Base-by-base conservation (phyloP, 2,113 vertebrate genomes). In the Equus quagga region DNA sequence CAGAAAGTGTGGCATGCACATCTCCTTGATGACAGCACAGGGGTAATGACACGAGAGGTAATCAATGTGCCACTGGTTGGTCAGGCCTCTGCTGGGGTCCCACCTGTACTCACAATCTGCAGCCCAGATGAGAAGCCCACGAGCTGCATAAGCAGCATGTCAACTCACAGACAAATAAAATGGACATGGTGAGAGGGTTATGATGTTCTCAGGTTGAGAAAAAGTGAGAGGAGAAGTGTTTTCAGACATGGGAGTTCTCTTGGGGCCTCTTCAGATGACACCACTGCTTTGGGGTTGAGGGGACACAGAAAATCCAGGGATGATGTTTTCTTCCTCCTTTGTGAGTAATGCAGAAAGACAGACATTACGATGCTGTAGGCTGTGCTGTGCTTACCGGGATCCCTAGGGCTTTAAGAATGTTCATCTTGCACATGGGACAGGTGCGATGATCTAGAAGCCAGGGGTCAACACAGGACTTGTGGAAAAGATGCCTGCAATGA, bases 371-470 rank as follows among this genome's bases (percentile, higher is more conserved):
- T 62, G 73, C 8, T 81, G 5, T 14, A 88, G 81, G 70, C 97
- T 95, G 96, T 28, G 82, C 94, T 78, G 88, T 96, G 97, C 99
- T 99, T 99, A 99, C 99, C 97, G 99, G 99, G 98, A 99, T 99
- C 96, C 99, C 99, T 93, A 99, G 98, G 73, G 99, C 99, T 99
- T 99, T 99, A 58, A 99, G 99, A 98, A 99, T 99, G 98, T 99
- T 99, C 99, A 99, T 99, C 99, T 99, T 99, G 98, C 99, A 99
- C 99, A 99, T 99, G 75, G 99, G 99, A 94, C 99, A 99, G 23
- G 99, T 99, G 41, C 99, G 99, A 98, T 99, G 99, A 98, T 99
- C 99, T 98, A 99, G 99, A 26, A 99, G 99, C 99, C 99, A 99
- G 2, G 99, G 99, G 98, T 99, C 99, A 86, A 99, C 99, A 85